Percentiles rank a stretch among this genome's conserved stretches.
Conservation (phyloP, 1,140 invertebrate genomes). For the Rhyzopertha dominica region DNA sequence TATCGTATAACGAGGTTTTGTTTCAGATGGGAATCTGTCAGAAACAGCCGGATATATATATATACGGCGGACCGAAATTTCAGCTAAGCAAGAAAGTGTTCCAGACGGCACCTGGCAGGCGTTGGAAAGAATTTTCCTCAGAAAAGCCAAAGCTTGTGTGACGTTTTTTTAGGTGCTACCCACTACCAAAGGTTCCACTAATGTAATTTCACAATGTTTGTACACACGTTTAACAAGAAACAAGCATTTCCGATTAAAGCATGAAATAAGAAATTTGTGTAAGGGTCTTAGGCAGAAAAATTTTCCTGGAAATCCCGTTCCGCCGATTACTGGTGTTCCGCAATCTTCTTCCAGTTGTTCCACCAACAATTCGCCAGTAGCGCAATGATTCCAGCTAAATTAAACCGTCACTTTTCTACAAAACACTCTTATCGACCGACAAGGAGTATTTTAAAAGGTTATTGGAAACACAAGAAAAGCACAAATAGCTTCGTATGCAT, state of each 20-base stretch:
- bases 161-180: neutral
- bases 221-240: no score
- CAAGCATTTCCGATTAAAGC: slow-evolving; percentile 1
- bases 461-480: no score
- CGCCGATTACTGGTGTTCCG: no score
- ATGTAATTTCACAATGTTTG: no score
- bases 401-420: no score
- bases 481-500: no score
- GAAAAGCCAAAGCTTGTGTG: neutral
- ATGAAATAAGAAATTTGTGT: neutral
- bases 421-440: no score
- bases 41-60: slow-evolving; percentile 2
- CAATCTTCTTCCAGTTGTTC: no score
- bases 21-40: slow-evolving; percentile 20
- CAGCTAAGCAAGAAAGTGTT: neutral
- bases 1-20: slow-evolving; percentile 20
- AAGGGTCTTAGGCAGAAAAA: neutral
- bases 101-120: neutral
- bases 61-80: neutral
- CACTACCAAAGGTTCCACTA: neutral
- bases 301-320: slow-evolving; percentile 1
- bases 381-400: no score
- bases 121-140: neutral
- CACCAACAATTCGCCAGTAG: no score
- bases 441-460: no score